Conservation (phyloP, 1,140 invertebrate species). For the Calycopis cecrops region DNA sequence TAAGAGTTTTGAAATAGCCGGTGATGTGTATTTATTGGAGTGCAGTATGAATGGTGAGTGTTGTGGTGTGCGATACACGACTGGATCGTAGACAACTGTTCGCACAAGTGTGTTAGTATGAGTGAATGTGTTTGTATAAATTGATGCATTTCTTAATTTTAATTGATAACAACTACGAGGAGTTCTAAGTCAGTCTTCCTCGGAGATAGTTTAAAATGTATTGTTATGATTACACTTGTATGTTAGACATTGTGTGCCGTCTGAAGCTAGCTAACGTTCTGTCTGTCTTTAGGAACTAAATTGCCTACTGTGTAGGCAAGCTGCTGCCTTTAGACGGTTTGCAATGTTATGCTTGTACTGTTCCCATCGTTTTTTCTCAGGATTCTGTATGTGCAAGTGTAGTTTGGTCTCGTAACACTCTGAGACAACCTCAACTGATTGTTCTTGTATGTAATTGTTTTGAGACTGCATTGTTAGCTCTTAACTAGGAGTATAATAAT, state of each 20-base stretch:
- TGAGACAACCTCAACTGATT: slow-evolving; percentile 53
- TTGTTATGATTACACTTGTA: slow-evolving; percentile 8
- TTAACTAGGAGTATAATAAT: slow-evolving; percentile 62
- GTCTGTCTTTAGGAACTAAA: no score
- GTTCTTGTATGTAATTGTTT: slow-evolving; percentile 60
- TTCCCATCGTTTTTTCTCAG: slow-evolving; percentile 11
- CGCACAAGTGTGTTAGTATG: slow-evolving; percentile 20
- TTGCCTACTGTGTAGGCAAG: slow-evolving; percentile 5
- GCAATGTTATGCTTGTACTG: neutral
- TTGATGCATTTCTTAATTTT: slow-evolving; percentile 60
- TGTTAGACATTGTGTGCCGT: neutral
- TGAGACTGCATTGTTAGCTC: slow-evolving; percentile 72
- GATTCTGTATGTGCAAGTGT: slow-evolving; percentile 11
- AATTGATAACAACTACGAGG: slow-evolving; percentile 38
- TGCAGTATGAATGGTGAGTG: slow-evolving; percentile 24
- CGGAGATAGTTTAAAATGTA: slow-evolving; percentile 29
- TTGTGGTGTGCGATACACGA: slow-evolving; percentile 15
- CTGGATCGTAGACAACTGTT: slow-evolving; percentile 29
- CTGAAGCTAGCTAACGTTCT: neutral
- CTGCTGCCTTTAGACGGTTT: neutral
- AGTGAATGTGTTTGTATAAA: slow-evolving; percentile 41
- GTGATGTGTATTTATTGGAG: slow-evolving; percentile 69
- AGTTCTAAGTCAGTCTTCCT: slow-evolving; percentile 28
- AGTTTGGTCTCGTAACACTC: slow-evolving; percentile 39
- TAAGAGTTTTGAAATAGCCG: slow-evolving; percentile 45